Evolutionary conservation across 2,888 invertebrate species (phyloP), one percentile per base, ranked within the genome.

Genomic region (Hoplodrina blanda): DNA sequence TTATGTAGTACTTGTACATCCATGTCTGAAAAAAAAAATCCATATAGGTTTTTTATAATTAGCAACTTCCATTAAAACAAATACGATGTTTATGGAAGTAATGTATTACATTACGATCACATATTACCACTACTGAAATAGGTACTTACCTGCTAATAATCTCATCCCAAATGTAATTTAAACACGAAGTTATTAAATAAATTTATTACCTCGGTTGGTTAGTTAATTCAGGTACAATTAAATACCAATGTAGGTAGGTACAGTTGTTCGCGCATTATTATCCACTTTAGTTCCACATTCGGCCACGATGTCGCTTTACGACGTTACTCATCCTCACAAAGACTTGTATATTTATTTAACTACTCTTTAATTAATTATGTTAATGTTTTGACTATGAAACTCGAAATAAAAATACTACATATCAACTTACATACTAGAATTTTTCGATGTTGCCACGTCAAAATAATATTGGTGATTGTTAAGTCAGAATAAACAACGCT

Each of bases 161-260:
- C 17, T 63, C 50, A 44, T 44, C 17, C 15, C 13, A 56, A 60
- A 62, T 15, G 69, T 69, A 25, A 25, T 44, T 20, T 20, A 10
- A 59, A 59, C 20, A 64, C 7, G 10, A 46, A 61, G 19, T 65
- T 56, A 37, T 19, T 25, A 57, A 61, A 74, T 63, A 53, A 53
- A 62, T 66, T 78, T 20, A 70, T 41, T 62, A 69, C 53, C 52
- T 55, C 33, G 25, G 20, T 68, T 69, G 66, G 73, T 76, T 78
- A 69, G 65, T 69, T 76, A 81, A 76, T 73, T 73, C 67, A 72
- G 62, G 56, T 75, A 56, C 61, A 69, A 73, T 73, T 65, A 72
- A 25, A 49, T 68, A 30, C 54, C 55, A 17, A 71, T 50, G 41
- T 73, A 17, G 13, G 30, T 49, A 55, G 37, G 8, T 59, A 69